Conservation (phyloP, 2,797 vertebrate species). For the Leptatherina wallacei region DNA sequence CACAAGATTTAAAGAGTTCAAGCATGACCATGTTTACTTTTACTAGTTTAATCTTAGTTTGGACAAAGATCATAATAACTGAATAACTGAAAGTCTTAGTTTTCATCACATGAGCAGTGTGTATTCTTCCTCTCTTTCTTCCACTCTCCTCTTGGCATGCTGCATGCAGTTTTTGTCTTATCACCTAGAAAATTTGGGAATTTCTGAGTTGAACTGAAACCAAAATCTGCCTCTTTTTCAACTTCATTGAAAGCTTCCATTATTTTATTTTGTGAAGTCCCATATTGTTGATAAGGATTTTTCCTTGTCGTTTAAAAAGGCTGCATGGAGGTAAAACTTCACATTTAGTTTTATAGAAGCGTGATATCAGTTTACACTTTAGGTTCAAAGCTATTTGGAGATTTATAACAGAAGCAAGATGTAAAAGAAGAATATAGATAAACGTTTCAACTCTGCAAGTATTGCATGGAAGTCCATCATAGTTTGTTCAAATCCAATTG, state of each 20-base stretch:
- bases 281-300: background rate
- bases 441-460: background rate
- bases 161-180: slow-evolving; percentile 23
- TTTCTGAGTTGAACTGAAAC: slow-evolving; percentile 21
- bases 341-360: background rate
- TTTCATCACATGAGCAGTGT: slow-evolving; percentile 3
- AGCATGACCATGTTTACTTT: background rate
- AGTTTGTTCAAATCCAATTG: background rate
- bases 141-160: slow-evolving; percentile 1
- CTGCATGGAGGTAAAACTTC: slow-evolving; percentile 8
- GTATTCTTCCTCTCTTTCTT: slow-evolving; percentile 6
- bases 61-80: background rate
- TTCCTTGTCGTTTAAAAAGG: background rate
- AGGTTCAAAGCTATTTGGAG: background rate
- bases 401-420: no score
- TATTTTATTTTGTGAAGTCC: slow-evolving; percentile 5
- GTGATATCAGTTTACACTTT: background rate
- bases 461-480: background rate
- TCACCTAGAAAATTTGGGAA: slow-evolving; percentile 25
- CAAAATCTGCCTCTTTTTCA: slow-evolving; percentile 7
- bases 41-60: background rate
- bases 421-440: background rate
- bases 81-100: background rate
- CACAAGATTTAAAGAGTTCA: background rate
- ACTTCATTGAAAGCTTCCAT: background rate